Percentiles rank a stretch among this genome's conserved stretches.
These are phyloP conservation scores for Laodelphax striatellus DNA, from an alignment of 1,140 invertebrate genomes.

Conservation along the genomic window DNA sequence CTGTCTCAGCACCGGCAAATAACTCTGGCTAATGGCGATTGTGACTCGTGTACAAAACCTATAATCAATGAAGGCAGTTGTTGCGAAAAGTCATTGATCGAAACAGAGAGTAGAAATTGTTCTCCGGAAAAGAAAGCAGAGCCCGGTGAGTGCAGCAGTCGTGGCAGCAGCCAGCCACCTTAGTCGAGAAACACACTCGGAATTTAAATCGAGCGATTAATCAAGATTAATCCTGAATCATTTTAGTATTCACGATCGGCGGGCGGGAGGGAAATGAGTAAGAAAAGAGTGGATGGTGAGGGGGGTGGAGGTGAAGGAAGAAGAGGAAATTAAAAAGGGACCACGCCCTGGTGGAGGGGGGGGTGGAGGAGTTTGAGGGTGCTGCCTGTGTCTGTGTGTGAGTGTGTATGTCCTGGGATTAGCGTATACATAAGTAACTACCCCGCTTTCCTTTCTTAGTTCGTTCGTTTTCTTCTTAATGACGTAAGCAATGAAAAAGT, in stretches of 20 bases:
- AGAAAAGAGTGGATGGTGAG: too few species aligned
- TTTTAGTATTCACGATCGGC: constrained; percentile 9
- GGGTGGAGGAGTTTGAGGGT: not conserved
- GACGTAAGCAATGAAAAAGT: constrained; percentile 17
- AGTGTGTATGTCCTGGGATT: constrained; percentile 15
- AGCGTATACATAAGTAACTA: constrained; percentile 19
- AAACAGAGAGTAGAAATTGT: too few species aligned
- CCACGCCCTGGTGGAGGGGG: constrained; percentile 10
- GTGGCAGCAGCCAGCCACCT: too few species aligned
- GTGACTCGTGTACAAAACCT: too few species aligned
- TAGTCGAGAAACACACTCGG: not conserved
- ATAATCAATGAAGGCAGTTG: too few species aligned
- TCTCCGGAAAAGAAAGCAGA: too few species aligned
- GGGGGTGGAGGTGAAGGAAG: not conserved
- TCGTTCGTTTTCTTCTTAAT: constrained; percentile 11
- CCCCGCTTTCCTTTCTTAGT: constrained; percentile 1
- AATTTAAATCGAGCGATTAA: constrained; percentile 18
- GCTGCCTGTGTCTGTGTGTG: not conserved
- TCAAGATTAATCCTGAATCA: constrained; percentile 14
- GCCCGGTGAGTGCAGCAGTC: too few species aligned
- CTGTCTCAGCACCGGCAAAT: too few species aligned
- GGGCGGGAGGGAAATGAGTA: not conserved
- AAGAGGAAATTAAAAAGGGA: constrained; percentile 15
- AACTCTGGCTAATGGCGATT: too few species aligned
- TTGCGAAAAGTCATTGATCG: too few species aligned